A percentile compares a stretch with the other conserved stretches of the same genome.
These are phyloP conservation scores for Ibycter americanus DNA, from an alignment of 2,797 vertebrate genomes.

Conservation along the genomic window DNA sequence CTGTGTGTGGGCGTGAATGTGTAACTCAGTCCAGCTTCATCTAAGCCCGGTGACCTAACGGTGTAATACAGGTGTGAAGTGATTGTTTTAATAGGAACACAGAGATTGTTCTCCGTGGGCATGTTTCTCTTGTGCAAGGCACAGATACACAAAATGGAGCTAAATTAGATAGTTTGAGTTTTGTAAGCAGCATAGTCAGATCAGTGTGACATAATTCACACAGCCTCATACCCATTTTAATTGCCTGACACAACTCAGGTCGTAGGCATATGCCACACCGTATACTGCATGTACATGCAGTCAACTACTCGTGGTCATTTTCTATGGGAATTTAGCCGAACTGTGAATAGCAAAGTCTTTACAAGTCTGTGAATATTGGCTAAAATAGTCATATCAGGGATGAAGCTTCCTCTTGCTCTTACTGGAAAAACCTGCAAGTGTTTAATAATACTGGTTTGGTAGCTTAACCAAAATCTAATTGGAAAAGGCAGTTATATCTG, in stretches of 20 bases:
- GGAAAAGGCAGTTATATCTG: neutral
- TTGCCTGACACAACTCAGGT: neutral
- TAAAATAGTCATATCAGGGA: neutral
- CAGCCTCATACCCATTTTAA: neutral
- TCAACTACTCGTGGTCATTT: neutral
- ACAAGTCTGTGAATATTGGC: neutral
- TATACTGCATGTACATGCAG: accelerated
- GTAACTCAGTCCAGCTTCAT: neutral
- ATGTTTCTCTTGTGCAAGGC: neutral
- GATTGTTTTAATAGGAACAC: neutral
- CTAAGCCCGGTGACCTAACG: neutral
- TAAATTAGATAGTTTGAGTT: neutral
- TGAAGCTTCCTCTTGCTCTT: neutral
- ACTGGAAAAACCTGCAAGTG: neutral
- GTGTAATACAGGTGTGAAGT: neutral
- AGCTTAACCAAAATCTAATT: neutral
- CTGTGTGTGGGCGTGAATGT: neutral
- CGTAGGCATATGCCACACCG: neutral
- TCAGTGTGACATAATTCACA: neutral
- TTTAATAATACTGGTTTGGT: neutral
- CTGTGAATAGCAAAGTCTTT: neutral
- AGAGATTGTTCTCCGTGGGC: neutral
- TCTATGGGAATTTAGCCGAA: neutral
- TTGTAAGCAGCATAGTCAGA: neutral
- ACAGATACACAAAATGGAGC: neutral